phyloP scores from a whole-genome alignment of 2,797 vertebrate genomes.

The Poecilia wingei region DNA sequence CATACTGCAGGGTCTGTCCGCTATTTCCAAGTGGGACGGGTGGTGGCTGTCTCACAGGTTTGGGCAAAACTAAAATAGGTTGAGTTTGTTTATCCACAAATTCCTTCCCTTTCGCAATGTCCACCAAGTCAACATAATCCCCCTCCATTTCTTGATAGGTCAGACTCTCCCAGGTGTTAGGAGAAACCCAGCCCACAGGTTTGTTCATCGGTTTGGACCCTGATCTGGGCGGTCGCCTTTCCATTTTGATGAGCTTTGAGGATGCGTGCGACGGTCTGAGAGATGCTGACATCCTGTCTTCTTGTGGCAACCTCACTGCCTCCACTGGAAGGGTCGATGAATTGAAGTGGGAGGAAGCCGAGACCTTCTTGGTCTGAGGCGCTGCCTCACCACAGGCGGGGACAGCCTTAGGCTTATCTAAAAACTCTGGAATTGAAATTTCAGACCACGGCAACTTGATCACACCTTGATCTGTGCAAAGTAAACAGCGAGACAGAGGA shows the following conservation, averaged over 20 bases:
- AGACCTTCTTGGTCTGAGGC: conserved; percentile 46
- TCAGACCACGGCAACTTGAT: conserved; percentile 85
- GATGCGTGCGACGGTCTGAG: conserved; percentile 63
- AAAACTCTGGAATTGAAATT: conserved; percentile 88
- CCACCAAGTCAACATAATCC: conserved; percentile 92
- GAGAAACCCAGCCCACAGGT: conserved; percentile 76
- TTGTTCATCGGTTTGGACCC: conserved; percentile 69
- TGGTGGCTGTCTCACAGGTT: conserved; percentile 69
- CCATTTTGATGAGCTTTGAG: conserved; percentile 83
- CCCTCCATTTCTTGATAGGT: conserved; percentile 85
- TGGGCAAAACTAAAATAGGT: conserved; percentile 48
- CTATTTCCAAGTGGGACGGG: conserved; percentile 54
- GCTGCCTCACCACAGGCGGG: conserved; percentile 46
- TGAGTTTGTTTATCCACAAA: conserved; percentile 49
- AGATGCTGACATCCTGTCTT: conserved; percentile 74
- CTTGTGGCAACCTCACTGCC: conserved; percentile 60
- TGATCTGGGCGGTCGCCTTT: conserved; percentile 57
- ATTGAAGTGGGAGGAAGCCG: conserved; percentile 55
- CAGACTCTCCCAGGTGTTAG: conserved; percentile 80
- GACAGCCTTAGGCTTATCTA: conserved; percentile 78
- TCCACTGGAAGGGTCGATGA: conserved; percentile 75
- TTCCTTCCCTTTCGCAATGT: conserved; percentile 79
- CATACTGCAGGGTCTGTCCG: conserved; percentile 39
- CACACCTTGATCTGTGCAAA: conserved; percentile 89
- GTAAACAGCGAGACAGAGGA: conserved; percentile 85